phyloP scores from a whole-genome alignment of 2,888 invertebrate species.

The Embidobia sp. region DNA sequence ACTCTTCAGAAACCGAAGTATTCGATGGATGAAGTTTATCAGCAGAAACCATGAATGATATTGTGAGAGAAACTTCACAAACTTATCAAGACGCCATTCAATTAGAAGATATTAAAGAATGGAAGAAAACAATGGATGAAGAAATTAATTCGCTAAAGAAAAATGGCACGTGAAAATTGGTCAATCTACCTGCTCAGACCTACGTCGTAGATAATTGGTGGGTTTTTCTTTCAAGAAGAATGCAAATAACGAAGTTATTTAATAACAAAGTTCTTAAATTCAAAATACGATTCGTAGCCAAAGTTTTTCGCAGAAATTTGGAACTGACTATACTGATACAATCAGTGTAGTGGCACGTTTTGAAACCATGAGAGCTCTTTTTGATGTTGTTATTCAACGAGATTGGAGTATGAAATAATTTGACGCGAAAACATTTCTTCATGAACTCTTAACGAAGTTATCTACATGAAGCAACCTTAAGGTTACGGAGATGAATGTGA shows the following conservation, averaged over 20 bases:
- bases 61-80: no score
- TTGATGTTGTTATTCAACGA: conserved; percentile 5
- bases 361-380: background rate
- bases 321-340: conserved; percentile 12
- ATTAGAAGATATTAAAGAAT: no score
- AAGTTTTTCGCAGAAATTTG: conserved; percentile 5
- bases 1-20: no score
- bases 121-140: conserved; percentile 2
- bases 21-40: no score
- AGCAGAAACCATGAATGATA: no score
- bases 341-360: conserved; percentile 73
- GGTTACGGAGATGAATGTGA: conserved; percentile 4
- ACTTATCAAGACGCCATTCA: no score
- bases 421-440: conserved; percentile 11
- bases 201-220: background rate
- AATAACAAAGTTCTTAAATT: no score
- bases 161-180: background rate
- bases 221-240: no score
- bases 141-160: conserved; percentile 4
- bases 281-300: no score
- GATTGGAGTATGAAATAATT: conserved; percentile 12
- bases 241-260: background rate
- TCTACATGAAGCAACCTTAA: conserved; percentile 21
- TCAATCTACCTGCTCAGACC: background rate
- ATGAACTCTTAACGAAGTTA: conserved; percentile 2